Percentiles rank a stretch among this genome's conserved stretches.
Evolutionary conservation across 1,140 invertebrate species (phyloP).

Genomic region (Drosophila busckii): DNA sequence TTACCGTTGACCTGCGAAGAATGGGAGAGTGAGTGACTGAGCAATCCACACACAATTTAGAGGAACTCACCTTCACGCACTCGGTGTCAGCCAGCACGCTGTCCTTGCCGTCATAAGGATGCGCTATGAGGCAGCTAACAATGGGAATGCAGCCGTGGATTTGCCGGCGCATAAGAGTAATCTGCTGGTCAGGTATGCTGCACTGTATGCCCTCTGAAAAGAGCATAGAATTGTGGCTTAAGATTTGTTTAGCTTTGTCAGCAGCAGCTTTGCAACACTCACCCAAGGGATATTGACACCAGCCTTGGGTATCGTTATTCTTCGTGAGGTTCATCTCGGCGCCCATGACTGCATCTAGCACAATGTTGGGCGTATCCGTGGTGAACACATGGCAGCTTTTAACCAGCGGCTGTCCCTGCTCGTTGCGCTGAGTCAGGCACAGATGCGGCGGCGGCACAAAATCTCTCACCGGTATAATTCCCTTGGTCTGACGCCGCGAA

Average conservation of each 20-base stretch:
- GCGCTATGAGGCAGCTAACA: conserved; percentile 84
- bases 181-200: conserved; percentile 79
- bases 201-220: conserved; percentile 81
- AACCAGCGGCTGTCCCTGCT: conserved; percentile 53
- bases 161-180: conserved; percentile 65
- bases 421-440: conserved; percentile 79
- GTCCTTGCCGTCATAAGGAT: conserved; percentile 83
- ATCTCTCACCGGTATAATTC: conserved; percentile 29
- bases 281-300: conserved; percentile 82
- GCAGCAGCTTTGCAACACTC: conserved; percentile 7
- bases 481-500: conserved; percentile 20
- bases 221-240: not conserved
- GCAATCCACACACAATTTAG: not conserved
- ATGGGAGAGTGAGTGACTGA: not conserved
- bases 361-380: conserved; percentile 77
- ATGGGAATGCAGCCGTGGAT: conserved; percentile 79
- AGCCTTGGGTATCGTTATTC: conserved; percentile 79
- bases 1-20: conserved; percentile 80
- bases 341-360: conserved; percentile 79
- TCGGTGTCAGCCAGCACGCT: conserved; percentile 84
- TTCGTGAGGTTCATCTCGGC: conserved; percentile 51
- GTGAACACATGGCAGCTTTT: conserved; percentile 81
- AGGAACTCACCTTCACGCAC: conserved; percentile 80
- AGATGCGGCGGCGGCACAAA: conserved; percentile 82
- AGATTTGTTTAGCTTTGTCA: no score